Evolutionary conservation across 2,113 vertebrate genomes (phyloP).

Genomic region (Bucco capensis): DNA sequence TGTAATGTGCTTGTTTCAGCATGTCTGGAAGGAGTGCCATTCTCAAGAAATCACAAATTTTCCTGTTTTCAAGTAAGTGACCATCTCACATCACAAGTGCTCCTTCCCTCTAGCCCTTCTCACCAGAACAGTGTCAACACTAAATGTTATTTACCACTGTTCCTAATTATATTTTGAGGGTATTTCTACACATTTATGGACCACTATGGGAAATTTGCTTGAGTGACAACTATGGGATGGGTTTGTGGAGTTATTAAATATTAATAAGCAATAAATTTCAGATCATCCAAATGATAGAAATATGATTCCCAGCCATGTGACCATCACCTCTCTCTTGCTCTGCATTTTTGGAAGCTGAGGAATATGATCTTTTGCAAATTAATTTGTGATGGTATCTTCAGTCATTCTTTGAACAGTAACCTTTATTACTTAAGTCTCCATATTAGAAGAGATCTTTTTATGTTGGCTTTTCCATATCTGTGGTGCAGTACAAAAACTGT

Average conservation of each 20-base stretch:
- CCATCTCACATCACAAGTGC: background rate
- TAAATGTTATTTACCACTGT: background rate
- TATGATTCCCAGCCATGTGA: background rate
- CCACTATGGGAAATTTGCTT: background rate
- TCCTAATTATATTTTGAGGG: background rate
- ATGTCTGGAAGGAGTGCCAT: background rate
- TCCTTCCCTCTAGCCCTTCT: background rate
- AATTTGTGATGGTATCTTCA: slow-evolving; percentile 19
- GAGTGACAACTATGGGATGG: background rate
- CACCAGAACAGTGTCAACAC: background rate
- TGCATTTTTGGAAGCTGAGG: background rate
- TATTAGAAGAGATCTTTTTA: background rate
- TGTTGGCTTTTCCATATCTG: slow-evolving; percentile 25
- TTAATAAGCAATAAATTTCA: slow-evolving; percentile 40
- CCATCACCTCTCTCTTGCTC: background rate
- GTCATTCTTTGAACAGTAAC: background rate
- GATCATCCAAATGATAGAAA: slow-evolving; percentile 15
- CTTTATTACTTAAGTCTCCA: background rate
- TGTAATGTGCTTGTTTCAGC: background rate
- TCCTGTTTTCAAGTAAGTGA: background rate
- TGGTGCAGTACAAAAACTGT: background rate
- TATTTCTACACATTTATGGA: background rate
- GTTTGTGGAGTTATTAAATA: background rate
- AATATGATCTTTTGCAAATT: background rate
- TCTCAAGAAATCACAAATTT: background rate